A percentile compares a stretch with the other conserved stretches of the same genome.
phyloP scores from a whole-genome alignment of 2,888 invertebrate genomes.

The Orchesellides sinensis region DNA sequence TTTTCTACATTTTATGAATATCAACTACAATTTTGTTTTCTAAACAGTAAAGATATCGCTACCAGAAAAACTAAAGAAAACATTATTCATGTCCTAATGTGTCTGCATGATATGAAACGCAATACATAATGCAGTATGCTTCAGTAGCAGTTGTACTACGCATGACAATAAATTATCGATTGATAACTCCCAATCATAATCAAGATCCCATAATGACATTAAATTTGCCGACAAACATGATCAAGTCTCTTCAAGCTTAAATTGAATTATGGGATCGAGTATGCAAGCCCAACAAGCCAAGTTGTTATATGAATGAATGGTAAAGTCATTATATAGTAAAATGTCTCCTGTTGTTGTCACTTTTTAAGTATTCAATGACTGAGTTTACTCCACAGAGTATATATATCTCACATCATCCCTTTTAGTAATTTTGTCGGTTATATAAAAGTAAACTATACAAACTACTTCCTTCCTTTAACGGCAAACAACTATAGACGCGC shows the following conservation, averaged over 20 bases:
- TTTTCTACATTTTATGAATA: too few species aligned
- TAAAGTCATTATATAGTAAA: too few species aligned
- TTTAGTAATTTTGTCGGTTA: neutral
- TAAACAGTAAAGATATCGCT: too few species aligned
- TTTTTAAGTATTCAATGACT: constrained; percentile 1
- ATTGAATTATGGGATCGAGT: constrained; percentile 53
- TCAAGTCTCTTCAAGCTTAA: constrained; percentile 36
- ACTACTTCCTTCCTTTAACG: constrained; percentile 29
- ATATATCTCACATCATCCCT: constrained; percentile 34
- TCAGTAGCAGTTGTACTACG: neutral
- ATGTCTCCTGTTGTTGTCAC: constrained; percentile 28
- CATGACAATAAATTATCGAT: constrained; percentile 42
- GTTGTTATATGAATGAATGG: neutral
- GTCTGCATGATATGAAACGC: too few species aligned
- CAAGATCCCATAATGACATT: constrained; percentile 24
- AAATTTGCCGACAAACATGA: neutral
- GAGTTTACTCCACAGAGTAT: constrained; percentile 37
- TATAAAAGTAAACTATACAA: neutral
- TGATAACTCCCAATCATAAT: constrained; percentile 46
- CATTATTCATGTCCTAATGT: too few species aligned
- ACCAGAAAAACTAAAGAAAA: too few species aligned
- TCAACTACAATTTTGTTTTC: too few species aligned
- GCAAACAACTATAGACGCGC: neutral
- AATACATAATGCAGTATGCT: neutral
- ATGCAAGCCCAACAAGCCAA: neutral